phyloP scores from a whole-genome alignment of 2,113 vertebrate genomes.

The Chamaea fasciata region DNA sequence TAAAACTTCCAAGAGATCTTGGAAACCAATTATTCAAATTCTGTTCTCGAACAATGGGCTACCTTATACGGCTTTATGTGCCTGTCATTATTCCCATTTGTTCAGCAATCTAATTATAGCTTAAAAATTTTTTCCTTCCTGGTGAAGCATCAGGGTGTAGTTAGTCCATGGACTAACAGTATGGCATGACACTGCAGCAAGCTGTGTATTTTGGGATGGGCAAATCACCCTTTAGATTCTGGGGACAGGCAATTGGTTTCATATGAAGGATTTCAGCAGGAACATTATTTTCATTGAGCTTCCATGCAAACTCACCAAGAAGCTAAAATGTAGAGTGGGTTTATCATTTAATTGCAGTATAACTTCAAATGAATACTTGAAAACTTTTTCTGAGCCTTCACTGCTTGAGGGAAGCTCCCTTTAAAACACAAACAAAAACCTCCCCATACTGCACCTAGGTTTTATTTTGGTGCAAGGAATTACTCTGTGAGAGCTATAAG shows the following conservation, averaged over 20 bases:
- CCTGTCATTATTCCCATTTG: not conserved
- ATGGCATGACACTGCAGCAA: not conserved
- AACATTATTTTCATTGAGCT: not conserved
- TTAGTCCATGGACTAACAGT: not conserved
- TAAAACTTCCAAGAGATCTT: not conserved
- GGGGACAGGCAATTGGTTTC: not conserved
- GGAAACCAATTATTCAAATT: not conserved
- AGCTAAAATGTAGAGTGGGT: accelerated
- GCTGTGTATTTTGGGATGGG: not conserved
- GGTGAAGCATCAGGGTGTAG: not conserved
- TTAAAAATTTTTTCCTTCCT: not conserved
- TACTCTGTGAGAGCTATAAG: not conserved
- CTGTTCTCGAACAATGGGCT: not conserved
- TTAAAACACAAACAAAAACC: not conserved
- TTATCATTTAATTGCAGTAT: not conserved
- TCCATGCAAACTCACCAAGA: not conserved
- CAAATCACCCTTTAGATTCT: not conserved
- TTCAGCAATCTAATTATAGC: not conserved
- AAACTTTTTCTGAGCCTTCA: not conserved
- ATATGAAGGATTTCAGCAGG: not conserved
- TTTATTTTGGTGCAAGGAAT: not conserved
- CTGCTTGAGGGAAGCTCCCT: not conserved
- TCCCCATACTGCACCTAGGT: not conserved
- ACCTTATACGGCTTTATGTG: not conserved
- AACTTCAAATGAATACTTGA: not conserved